These are phyloP conservation scores for Helicoverpa zea DNA, from an alignment of 1,140 invertebrate genomes.

Conservation along the genomic window DNA sequence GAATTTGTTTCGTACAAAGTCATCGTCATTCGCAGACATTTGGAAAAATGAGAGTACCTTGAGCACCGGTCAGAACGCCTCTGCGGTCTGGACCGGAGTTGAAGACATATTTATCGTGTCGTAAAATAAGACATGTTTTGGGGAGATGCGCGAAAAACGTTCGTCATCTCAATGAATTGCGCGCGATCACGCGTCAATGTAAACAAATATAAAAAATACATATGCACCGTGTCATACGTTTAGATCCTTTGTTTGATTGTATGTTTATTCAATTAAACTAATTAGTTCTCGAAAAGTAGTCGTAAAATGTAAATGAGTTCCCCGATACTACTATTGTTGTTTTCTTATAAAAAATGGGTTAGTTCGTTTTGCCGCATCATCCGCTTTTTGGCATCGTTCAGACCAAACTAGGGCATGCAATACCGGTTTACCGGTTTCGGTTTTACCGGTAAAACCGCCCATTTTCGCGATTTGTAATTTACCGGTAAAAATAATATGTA, in stretches of 20 bases:
- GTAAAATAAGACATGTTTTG: conserved; percentile 22
- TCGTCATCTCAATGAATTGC: not conserved
- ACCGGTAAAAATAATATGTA: too few species aligned
- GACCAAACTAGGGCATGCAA: too few species aligned
- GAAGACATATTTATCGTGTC: conserved; percentile 28
- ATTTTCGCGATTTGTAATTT: too few species aligned
- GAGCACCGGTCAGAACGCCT: conserved; percentile 2
- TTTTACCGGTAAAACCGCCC: too few species aligned
- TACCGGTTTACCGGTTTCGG: too few species aligned
- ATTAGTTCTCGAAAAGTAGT: too few species aligned
- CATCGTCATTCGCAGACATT: conserved; percentile 5
- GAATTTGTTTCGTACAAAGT: not conserved
- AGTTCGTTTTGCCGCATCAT: too few species aligned
- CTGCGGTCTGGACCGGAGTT: conserved; percentile 5
- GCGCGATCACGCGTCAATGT: not conserved
- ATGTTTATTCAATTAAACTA: too few species aligned
- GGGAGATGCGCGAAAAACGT: not conserved
- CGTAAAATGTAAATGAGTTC: too few species aligned
- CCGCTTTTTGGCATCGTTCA: too few species aligned
- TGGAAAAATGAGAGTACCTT: conserved; percentile 1
- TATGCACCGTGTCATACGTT: not conserved
- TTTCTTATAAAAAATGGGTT: too few species aligned
- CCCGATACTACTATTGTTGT: too few species aligned
- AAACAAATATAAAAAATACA: not conserved
- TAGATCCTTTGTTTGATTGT: not conserved